Conservation (phyloP, 2,888 invertebrate species). For the Drosophila nr. perissopoda region DNA sequence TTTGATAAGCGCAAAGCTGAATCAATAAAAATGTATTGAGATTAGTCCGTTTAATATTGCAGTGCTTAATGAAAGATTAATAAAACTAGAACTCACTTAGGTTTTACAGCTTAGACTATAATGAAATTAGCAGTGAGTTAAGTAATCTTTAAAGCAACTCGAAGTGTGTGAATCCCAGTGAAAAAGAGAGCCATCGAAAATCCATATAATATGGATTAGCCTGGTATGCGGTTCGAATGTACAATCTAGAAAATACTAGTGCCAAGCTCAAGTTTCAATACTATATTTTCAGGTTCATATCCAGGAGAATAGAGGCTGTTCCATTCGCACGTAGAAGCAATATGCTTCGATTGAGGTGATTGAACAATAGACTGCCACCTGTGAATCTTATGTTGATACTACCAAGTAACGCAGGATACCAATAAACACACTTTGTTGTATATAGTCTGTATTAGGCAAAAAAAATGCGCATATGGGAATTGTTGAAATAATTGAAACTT, state of each 20-base stretch:
- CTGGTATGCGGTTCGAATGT: neutral
- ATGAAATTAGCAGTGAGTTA: too few relatives aligned
- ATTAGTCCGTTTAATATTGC: neutral
- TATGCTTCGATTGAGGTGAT: neutral
- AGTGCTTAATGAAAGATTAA: neutral
- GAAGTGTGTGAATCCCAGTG: too few relatives aligned
- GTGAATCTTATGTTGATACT: neutral
- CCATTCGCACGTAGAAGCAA: too few relatives aligned
- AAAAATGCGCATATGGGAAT: conserved; percentile 45
- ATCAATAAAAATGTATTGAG: neutral
- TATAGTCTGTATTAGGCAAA: neutral
- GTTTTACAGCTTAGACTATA: too few relatives aligned
- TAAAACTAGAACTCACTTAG: too few relatives aligned
- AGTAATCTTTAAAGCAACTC: too few relatives aligned
- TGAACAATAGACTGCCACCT: neutral
- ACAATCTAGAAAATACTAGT: neutral
- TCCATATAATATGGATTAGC: neutral
- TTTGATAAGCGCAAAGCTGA: neutral
- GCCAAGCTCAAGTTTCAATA: too few relatives aligned
- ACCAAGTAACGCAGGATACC: neutral
- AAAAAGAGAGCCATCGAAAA: neutral
- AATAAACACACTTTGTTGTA: neutral
- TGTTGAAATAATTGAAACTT: conserved; percentile 57
- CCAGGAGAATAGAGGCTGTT: neutral
- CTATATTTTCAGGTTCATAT: too few relatives aligned